Percentiles rank a stretch among this genome's conserved stretches.
Conservation (phyloP, 2,888 invertebrate species). For the Megastigmus dorsalis region DNA sequence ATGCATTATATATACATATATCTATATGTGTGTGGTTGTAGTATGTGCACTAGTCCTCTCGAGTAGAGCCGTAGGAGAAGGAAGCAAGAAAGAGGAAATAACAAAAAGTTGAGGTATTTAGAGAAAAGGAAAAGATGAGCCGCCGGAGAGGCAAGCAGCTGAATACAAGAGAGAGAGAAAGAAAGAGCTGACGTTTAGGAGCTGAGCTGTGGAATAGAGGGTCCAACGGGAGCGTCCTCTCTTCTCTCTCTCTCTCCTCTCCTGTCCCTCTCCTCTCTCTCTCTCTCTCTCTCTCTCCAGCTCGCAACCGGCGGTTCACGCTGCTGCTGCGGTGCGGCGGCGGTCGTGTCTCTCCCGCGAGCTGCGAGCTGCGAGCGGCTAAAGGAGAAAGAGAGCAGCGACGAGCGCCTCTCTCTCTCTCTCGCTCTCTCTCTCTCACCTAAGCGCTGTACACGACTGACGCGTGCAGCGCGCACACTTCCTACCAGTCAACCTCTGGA, state of each 20-base stretch:
- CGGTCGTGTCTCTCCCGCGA: neutral
- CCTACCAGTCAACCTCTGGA: slow-evolving; percentile 72
- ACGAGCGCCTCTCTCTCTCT: slow-evolving; percentile 20
- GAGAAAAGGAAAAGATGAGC: slow-evolving; percentile 14
- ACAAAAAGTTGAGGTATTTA: neutral
- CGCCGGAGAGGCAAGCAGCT: too few species aligned
- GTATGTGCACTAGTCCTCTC: too few species aligned
- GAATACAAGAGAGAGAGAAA: slow-evolving; percentile 13
- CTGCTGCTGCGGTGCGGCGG: neutral
- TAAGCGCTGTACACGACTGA: too few species aligned
- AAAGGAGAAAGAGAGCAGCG: slow-evolving; percentile 12
- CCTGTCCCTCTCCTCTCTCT: slow-evolving; percentile 19
- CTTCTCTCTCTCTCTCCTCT: neutral
- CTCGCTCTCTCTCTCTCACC: too few species aligned
- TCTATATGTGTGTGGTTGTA: too few species aligned
- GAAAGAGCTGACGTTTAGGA: slow-evolving; percentile 15
- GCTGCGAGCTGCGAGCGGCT: too few species aligned
- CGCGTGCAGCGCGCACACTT: slow-evolving; percentile 27
- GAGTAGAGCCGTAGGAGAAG: neutral
- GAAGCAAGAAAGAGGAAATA: neutral
- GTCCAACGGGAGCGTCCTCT: slow-evolving; percentile 12
- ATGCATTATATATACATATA: neutral
- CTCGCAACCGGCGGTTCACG: slow-evolving; percentile 23
- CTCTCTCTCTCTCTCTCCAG: neutral
- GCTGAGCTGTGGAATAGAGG: too few species aligned